Percentiles rank a stretch among this genome's conserved stretches.
phyloP scores from a whole-genome alignment of 2,888 invertebrate species.

The Sphecodes monilicornis region DNA sequence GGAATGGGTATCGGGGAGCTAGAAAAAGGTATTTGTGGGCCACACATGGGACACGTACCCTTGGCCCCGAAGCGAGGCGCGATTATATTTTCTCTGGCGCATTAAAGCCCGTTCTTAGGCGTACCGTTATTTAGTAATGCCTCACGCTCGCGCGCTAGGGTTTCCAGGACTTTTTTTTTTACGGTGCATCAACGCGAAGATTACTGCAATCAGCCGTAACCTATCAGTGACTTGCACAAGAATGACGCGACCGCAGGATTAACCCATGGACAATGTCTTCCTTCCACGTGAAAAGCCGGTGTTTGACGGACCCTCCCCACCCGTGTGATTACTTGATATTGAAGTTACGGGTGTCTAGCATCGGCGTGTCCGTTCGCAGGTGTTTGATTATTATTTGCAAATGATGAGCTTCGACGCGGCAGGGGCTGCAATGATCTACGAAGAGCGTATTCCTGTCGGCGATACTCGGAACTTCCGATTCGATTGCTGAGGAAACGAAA shows the following conservation, averaged over 20 bases:
- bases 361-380: constrained; percentile 26
- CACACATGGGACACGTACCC: constrained; percentile 46
- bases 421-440: not conserved
- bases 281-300: constrained; percentile 46
- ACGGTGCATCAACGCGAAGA: constrained; percentile 67
- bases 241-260: constrained; percentile 67
- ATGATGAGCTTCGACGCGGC: constrained; percentile 40
- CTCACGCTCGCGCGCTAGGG: constrained; percentile 61
- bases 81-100: constrained; percentile 66
- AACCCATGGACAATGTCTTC: constrained; percentile 65
- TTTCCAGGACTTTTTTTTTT: constrained; percentile 60
- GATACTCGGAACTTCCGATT: not conserved
- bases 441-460: not conserved
- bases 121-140: constrained; percentile 72
- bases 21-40: constrained; percentile 45
- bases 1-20: not conserved
- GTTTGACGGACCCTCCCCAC: constrained; percentile 36
- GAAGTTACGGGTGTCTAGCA: constrained; percentile 25
- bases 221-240: constrained; percentile 70
- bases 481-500: not conserved
- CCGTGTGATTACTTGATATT: constrained; percentile 17
- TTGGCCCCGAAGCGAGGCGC: constrained; percentile 45
- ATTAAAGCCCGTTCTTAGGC: constrained; percentile 70
- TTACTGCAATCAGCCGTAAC: constrained; percentile 73
- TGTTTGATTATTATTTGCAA: constrained; percentile 53